Conservation (phyloP, 2,113 vertebrate species). For the Rhinogobius similis region DNA sequence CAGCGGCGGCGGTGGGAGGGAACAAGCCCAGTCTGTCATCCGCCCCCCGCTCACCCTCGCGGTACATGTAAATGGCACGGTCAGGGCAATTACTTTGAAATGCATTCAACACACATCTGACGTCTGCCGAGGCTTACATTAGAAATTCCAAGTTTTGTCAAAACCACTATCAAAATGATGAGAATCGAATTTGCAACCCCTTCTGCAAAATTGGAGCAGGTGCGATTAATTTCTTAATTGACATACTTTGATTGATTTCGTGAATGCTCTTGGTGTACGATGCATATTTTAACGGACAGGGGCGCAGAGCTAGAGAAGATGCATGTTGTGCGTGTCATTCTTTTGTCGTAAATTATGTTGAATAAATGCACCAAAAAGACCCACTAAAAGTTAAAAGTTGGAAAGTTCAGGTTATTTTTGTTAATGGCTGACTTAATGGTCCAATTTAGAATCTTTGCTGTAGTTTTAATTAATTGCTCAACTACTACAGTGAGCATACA, state of each 20-base stretch:
- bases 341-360: too few relatives aligned
- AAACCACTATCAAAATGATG: not conserved
- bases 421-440: too few relatives aligned
- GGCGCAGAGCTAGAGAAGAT: too few relatives aligned
- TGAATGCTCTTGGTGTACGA: too few relatives aligned
- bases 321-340: too few relatives aligned
- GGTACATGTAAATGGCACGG: not conserved
- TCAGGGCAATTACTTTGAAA: not conserved
- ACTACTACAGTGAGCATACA: not conserved
- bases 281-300: too few relatives aligned
- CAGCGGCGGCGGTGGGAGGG: constrained; percentile 42
- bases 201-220: not conserved
- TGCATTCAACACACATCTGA: not conserved
- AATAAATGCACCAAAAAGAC: too few relatives aligned
- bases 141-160: not conserved
- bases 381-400: too few relatives aligned
- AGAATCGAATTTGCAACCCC: not conserved
- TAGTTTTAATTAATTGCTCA: too few relatives aligned
- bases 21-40: constrained; percentile 29
- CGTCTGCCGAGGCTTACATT: not conserved
- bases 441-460: too few relatives aligned
- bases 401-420: too few relatives aligned
- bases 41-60: constrained; percentile 12
- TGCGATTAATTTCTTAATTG: not conserved
- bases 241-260: not conserved